Base-by-base conservation (phyloP, 2,113 vertebrate genomes). In the Ictidomys tridecemlineatus region DNA sequence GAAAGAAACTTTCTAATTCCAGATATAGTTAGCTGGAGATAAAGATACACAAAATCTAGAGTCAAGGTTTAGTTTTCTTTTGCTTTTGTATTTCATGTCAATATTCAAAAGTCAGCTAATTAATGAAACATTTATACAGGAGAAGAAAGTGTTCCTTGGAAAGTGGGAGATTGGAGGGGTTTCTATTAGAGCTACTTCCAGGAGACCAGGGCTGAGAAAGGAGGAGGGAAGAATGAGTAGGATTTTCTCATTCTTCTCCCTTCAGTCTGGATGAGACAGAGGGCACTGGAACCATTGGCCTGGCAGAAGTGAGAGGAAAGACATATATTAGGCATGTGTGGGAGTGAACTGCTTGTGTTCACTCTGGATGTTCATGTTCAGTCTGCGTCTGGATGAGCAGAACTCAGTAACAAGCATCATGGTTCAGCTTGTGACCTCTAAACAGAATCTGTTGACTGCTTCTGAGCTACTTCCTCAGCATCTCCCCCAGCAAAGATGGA, bases 271-370 rank as follows among this genome's bases (percentile, higher is more conserved):
- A 5, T 30, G 39, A 48, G 16, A 8, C 14, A n/a, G 69, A 58
- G 30, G 80, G 1, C 13, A 0, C 0, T 0, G 32, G 32, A 53
- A 18, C 18, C 58, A 22, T 26, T 17, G 30, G n/a, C 9, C 20
- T 70, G 79, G 30, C 70, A 42, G 58, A 80, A 67, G n/a, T 11
- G 51, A 58, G 39, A 72, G 86, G 22, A 70, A 3, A 37, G 28
- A 42, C 4, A 7, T 10, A 2, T 13, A 28, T 16, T 12, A 26
- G 24, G 39, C n/a, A 16, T 3, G 11, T 22, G 26, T 45, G 37
- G 32, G 63, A 32, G 2, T 0, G 2, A 0, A 58, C 22, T 30
- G 34, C 45, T 65, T 24, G 11, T 42, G 16, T 69, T 83, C 45
- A 4, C 20, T 73, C 30, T 17, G 22, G n/a, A 7, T 16, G 13